Evolutionary conservation across 1,140 invertebrate genomes (phyloP), one percentile per base, ranked within the genome.

Genomic region (Papilio polyxenes): DNA sequence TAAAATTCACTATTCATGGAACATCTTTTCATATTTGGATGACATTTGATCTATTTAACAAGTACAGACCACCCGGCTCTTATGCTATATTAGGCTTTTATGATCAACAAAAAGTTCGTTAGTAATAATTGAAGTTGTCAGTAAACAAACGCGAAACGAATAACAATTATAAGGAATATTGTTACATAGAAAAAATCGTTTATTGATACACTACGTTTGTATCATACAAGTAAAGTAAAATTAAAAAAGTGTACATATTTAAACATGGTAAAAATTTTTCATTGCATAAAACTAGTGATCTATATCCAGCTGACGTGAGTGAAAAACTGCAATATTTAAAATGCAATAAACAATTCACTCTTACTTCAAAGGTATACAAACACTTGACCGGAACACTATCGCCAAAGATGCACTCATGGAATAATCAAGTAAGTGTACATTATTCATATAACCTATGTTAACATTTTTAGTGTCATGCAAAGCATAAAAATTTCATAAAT

Each of bases 71-170:
- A 72, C 65, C 65, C 31, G 65, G 23, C 31, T 20, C 44, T 75
- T 17, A 49, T 49, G 23, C 75, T 49, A 49, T 77, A 77, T 56
- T 13, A 75, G 74, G 48, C 31, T 49, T 77, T 77, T 51, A 77
- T 77, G 75, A 31, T 20, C 75, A 53, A 77, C 49, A 77, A 77
- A 77, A 77, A 77, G 75, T 51, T 77, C 75, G 75, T 77, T 77
- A 77, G 75, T 53, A 77, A 77, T 77, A 77, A 77, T 77, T 77
- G 75, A 31, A 77, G 69, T 74, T 3, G 40, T 1, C 5, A 77
- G n/a, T 56, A 77, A 77, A 53, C 48, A 56, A 77, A 77, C 48
- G 48, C 49, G 20, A 75, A 75, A 9, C n/a, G 74, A 48, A 75
- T 75, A 23, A 75, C 37, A 75, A 75, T 49, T 75, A 20, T 9